These are phyloP conservation scores for Zaprionus kolodkinae DNA, from an alignment of 1,140 invertebrate species.

Conservation along the genomic window DNA sequence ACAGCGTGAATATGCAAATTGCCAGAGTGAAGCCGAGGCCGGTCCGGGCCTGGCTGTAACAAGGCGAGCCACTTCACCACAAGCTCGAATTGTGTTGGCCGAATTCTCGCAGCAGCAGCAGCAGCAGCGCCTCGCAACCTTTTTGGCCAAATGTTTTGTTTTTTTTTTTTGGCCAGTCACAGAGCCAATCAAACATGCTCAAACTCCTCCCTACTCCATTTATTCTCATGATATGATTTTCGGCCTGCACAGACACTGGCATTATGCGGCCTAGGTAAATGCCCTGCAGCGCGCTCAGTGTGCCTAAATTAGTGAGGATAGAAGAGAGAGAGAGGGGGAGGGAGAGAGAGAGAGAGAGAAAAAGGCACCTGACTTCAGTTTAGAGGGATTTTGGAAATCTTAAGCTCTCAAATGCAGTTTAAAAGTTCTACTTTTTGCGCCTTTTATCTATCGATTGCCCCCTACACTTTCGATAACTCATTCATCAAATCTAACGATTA, in stretches of 20 bases:
- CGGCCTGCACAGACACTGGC: slow-evolving; percentile 2
- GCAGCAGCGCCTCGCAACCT: slow-evolving; percentile 32
- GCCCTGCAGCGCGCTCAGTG: slow-evolving; percentile 32
- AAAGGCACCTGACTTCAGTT: too few relatives aligned
- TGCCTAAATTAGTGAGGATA: slow-evolving; percentile 51
- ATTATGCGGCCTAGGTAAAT: slow-evolving; percentile 47
- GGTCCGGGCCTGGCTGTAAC: neutral
- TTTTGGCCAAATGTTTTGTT: slow-evolving; percentile 49
- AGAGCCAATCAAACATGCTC: slow-evolving; percentile 56
- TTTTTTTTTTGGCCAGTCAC: slow-evolving; percentile 41
- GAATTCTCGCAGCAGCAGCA: slow-evolving; percentile 25
- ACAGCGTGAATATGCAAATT: slow-evolving; percentile 81
- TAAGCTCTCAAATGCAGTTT: too few relatives aligned
- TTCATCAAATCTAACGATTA: too few relatives aligned
- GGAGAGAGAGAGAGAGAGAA: neutral
- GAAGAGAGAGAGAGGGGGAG: neutral
- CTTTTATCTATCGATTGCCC: too few relatives aligned
- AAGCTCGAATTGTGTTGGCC: slow-evolving; percentile 54
- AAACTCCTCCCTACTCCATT: neutral
- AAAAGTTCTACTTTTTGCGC: too few relatives aligned
- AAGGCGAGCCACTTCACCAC: slow-evolving; percentile 34
- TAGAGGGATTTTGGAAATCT: too few relatives aligned
- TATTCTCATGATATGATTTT: slow-evolving; percentile 23
- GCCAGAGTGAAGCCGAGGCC: slow-evolving; percentile 37
- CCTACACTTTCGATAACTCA: too few relatives aligned